Conservation (phyloP, 2,797 vertebrate genomes). For the Falco peregrinus region DNA sequence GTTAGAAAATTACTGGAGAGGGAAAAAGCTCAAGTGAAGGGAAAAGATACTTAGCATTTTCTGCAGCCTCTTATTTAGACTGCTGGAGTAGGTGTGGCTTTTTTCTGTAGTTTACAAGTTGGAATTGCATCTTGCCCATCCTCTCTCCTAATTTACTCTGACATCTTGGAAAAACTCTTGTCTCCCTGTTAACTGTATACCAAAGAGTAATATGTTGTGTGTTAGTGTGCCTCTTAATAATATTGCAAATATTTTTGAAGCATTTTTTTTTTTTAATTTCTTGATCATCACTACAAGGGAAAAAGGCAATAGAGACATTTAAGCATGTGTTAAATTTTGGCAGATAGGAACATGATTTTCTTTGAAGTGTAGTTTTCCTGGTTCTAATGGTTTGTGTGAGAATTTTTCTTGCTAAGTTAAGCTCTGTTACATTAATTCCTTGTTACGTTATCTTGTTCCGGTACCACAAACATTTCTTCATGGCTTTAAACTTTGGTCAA, state of each 20-base stretch:
- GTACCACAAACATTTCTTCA: not conserved
- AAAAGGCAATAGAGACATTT: slow-evolving; percentile 9
- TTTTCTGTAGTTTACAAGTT: not conserved
- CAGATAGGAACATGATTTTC: not conserved
- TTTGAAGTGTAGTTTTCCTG: not conserved
- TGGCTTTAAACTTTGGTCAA: not conserved
- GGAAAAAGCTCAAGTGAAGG: not conserved
- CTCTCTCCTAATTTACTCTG: slow-evolving; percentile 34
- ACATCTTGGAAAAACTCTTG: slow-evolving; percentile 21
- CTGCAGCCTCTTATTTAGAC: not conserved
- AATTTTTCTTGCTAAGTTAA: not conserved
- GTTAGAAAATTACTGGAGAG: not conserved
- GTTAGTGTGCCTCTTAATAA: not conserved
- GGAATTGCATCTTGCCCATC: not conserved
- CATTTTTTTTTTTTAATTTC: slow-evolving; percentile 16
- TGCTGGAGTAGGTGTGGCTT: not conserved
- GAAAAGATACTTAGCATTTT: not conserved
- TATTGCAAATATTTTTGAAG: slow-evolving; percentile 44
- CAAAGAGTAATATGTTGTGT: not conserved
- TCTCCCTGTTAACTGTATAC: not conserved
- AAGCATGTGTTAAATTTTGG: slow-evolving; percentile 22
- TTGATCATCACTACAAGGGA: not conserved
- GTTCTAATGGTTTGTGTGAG: not conserved
- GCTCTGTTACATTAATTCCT: not conserved
- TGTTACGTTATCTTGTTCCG: not conserved